Evolutionary conservation across 2,888 invertebrate species (phyloP), one percentile per base, ranked within the genome.

Genomic region (Thumatha senex): DNA sequence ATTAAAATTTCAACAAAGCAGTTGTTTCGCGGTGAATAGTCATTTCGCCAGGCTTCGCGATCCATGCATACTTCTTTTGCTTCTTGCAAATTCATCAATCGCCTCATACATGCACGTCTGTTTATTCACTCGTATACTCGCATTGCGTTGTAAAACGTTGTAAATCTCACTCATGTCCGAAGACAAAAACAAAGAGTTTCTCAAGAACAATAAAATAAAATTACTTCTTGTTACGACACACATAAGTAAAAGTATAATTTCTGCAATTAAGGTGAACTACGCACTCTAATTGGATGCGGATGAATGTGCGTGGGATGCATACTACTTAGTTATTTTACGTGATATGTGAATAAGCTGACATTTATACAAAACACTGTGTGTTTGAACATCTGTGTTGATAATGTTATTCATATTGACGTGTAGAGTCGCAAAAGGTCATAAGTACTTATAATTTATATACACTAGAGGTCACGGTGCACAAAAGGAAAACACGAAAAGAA

Each of bases 161-260:
- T 18, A 40, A 53, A 48, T 61, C 42, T 55, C 39, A 44, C 47
- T 47, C 61, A 67, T 61, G 46, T 29, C 31, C n/a, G n/a, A n/a
- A n/a, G n/a, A 24, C 31, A n/a, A 55, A 46, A 53, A 64, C 55
- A 56, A 58, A 53, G 50, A 48, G 40, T 36, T 48, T 47, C 45
- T 39, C 46, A 44, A 61, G 41, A 55, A 49, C 44, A 56, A 54
- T 54, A 61, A 65, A 57, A 61, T 36, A 40, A 46, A 39, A 24
- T 12, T 44, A 15, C 30, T 50, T 35, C 31, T 44, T 31, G 18
- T 48, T 48, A 49, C 38, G 54, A 50, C 46, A 24, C 18, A 5
- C 18, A 57, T 3, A 44, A 59, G 70, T 69, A 67, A 67, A 66
- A 67, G 66, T 69, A 30, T 38, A 42, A 15, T 9, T 30, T 40